phyloP scores from a whole-genome alignment of 2,113 vertebrate species.

The Daubentonia madagascariensis region DNA sequence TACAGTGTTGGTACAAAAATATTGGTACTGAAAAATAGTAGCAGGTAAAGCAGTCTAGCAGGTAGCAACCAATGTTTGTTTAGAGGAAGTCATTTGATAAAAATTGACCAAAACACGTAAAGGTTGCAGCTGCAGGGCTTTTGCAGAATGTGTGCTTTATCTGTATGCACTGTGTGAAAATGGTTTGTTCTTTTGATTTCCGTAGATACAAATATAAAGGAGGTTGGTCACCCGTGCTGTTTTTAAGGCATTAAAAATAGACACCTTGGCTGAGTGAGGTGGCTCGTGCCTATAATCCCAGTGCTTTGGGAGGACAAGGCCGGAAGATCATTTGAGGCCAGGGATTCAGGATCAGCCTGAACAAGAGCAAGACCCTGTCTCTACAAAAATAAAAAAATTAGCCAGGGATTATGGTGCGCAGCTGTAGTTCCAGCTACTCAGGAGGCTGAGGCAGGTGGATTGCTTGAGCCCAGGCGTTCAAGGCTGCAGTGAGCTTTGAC shows the following conservation, averaged over 20 bases:
- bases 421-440: too few relatives aligned
- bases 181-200: background rate
- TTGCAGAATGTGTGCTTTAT: background rate
- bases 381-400: too few relatives aligned
- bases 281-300: too few relatives aligned
- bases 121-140: background rate
- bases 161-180: background rate
- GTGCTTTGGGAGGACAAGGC: too few relatives aligned
- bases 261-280: background rate
- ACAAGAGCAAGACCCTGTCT: too few relatives aligned
- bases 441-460: too few relatives aligned
- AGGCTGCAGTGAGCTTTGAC: too few relatives aligned
- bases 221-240: background rate
- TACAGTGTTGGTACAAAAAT: background rate
- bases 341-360: too few relatives aligned
- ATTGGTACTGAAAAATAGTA: background rate
- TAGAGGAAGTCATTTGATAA: background rate
- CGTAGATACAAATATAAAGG: background rate
- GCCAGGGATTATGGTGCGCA: too few relatives aligned
- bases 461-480: too few relatives aligned
- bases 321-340: too few relatives aligned
- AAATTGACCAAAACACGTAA: background rate
- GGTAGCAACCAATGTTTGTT: background rate
- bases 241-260: background rate
- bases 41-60: too few relatives aligned